Evolutionary conservation across 2,113 vertebrate genomes (phyloP), one percentile per base, ranked within the genome.

Genomic region (Strix aluco): DNA sequence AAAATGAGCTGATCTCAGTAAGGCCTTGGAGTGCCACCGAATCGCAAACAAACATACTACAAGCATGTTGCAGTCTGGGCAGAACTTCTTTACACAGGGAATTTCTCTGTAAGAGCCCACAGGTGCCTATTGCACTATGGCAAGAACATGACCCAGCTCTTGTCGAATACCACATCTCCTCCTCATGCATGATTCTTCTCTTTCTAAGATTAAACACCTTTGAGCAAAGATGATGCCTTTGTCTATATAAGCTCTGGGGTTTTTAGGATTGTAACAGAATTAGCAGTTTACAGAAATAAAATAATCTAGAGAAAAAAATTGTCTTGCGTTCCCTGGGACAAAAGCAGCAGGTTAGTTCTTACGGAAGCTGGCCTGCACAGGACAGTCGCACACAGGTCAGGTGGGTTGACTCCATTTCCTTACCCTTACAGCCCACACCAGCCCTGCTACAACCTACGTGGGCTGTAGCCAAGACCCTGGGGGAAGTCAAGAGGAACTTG

Each of bases 91-190:
- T 0, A 3, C 46, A 6, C 3, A 0, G 4, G 57, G 4, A 30
- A 0, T 2, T 40, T 7, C 84, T 12, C 66, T 25, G 32, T 0
- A 6, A 47, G 67, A 6, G 23, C 23, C 30, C 49, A 13, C 0
- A 5, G 4, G 3, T 3, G 42, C 5, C 42, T 42, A 4, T 1
- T 1, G 47, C 42, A 3, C 27, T 0, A 1, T 0, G 7, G 40
- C 57, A 42, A 21, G 10, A 36, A 30, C 11, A 30, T 0, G 1
- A 27, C 20, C n/a, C 92, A 73, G 82, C 44, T 47, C 65, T 10
- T 20, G 32, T 4, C 74, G 5, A 1, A 9, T 2, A 29, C 36
- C 65, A 9, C n/a, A 5, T 12, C 74, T 86, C 47, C 74, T 88
- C 73, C 66, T 83, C 52, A 13, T 13, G 21, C 2, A 1, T 2